Base-by-base conservation (phyloP, 2,888 invertebrate species). In the Pristionchus japonicus region DNA sequence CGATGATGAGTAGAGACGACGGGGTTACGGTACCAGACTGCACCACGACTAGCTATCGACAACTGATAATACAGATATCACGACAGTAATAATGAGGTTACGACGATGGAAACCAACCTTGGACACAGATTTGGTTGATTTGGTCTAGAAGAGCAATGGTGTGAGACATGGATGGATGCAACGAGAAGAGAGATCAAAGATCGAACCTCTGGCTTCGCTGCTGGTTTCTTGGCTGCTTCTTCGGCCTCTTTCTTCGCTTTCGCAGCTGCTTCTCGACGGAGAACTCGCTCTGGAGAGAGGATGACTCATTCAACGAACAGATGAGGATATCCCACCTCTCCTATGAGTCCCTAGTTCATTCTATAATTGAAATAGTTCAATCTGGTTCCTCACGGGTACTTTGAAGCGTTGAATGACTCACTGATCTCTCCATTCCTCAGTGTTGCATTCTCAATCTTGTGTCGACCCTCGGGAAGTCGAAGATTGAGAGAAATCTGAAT, bases 341-440 rank as follows among this genome's bases (percentile, higher is more conserved):
- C n/a, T n/a, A n/a, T n/a, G n/a, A n/a, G n/a, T n/a, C n/a, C n/a
- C n/a, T n/a, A n/a, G n/a, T n/a, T n/a, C n/a, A n/a, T n/a, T n/a
- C n/a, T n/a, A n/a, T n/a, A n/a, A n/a, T n/a, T n/a, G n/a, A n/a
- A n/a, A n/a, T n/a, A n/a, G n/a, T n/a, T n/a, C n/a, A n/a, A n/a
- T n/a, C n/a, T n/a, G n/a, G n/a, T n/a, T n/a, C n/a, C n/a, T n/a
- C n/a, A n/a, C n/a, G n/a, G n/a, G n/a, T n/a, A n/a, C n/a, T n/a
- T n/a, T n/a, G n/a, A n/a, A n/a, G n/a, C n/a, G n/a, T n/a, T n/a
- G 6, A 17, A 74, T 2, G 87, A 91, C 93, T 92, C 74, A 94
- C 94, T 90, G 43, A 93, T 91, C 88, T 94, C 94, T 89, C 93
- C 93, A 89, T 94, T 94, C 74, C 94, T 80, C 87, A 94, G 90